Evolutionary conservation across 2,888 invertebrate genomes (phyloP).

Genomic region (Archaeoteleia sp.): DNA sequence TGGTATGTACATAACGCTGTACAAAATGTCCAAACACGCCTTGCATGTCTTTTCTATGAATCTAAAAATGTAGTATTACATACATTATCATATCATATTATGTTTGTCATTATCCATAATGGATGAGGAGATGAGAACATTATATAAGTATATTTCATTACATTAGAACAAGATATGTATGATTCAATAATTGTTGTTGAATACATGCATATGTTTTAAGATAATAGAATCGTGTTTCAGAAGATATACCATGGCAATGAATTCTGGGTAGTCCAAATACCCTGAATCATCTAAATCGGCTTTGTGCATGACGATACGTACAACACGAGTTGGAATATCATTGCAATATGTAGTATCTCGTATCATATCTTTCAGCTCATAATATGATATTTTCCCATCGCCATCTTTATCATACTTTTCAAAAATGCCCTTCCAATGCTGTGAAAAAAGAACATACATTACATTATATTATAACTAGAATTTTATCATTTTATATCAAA

Average conservation of each 20-base stretch:
- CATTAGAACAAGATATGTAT: no score
- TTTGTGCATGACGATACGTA: slow-evolving; percentile 80
- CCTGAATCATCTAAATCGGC: slow-evolving; percentile 82
- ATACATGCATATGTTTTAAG: no score
- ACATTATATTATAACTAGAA: no score
- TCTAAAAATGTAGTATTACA: no score
- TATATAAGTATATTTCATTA: no score
- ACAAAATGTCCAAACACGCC: slow-evolving; percentile 81
- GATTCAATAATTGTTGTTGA: no score
- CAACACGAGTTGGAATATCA: slow-evolving; percentile 82
- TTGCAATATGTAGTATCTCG: slow-evolving; percentile 79
- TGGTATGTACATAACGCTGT: slow-evolving; percentile 78
- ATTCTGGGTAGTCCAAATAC: slow-evolving; percentile 83
- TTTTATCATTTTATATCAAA: background rate
- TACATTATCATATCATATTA: no score
- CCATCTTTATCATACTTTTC: slow-evolving; percentile 82
- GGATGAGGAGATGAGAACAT: no score
- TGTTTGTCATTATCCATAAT: no score
- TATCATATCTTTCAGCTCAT: slow-evolving; percentile 80
- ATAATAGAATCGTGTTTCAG: slow-evolving; percentile 1
- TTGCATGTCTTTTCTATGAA: slow-evolving; percentile 76
- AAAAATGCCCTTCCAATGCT: slow-evolving; percentile 73
- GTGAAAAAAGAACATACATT: slow-evolving; percentile 56
- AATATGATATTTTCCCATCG: slow-evolving; percentile 82
- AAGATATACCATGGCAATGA: slow-evolving; percentile 81